Percentiles rank a stretch among this genome's conserved stretches.
Evolutionary conservation across 2,888 invertebrate genomes (phyloP).

Genomic region (Cerceris ruficornis): DNA sequence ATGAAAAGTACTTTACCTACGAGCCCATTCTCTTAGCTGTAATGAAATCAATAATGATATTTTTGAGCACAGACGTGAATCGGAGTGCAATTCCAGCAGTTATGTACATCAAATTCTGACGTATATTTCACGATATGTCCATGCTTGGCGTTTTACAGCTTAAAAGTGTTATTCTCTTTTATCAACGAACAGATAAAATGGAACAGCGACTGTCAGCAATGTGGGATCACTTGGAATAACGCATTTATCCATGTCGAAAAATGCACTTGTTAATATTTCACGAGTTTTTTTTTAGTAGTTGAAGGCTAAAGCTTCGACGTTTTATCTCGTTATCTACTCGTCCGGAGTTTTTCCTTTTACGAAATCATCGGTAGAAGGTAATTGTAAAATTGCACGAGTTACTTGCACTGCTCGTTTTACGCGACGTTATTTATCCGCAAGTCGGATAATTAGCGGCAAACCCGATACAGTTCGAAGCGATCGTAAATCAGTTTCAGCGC

Average conservation of each 20-base stretch:
- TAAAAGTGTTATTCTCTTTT: conserved; percentile 18
- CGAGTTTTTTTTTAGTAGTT: neutral
- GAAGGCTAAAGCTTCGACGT: conserved; percentile 16
- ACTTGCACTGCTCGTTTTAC: no score
- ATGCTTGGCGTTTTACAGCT: conserved; percentile 13
- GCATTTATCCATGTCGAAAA: conserved; percentile 2
- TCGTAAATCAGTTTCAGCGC: no score
- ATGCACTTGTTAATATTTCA: conserved; percentile 32
- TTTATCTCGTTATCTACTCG: neutral
- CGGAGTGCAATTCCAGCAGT: neutral
- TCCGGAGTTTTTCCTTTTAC: conserved; percentile 8
- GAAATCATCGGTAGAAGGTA: neutral
- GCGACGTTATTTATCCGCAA: no score
- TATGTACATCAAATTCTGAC: conserved; percentile 1
- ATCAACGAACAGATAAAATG: conserved; percentile 9
- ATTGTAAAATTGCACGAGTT: no score
- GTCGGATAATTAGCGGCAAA: no score
- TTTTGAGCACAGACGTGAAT: neutral
- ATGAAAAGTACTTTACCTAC: no score
- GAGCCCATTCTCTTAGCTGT: no score
- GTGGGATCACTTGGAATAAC: conserved; percentile 9
- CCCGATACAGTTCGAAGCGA: no score
- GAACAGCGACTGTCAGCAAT: conserved; percentile 6
- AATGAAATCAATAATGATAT: no score
- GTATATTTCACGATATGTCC: neutral